phyloP scores from a whole-genome alignment of 2,888 invertebrate species.

The Harmothoe impar region DNA sequence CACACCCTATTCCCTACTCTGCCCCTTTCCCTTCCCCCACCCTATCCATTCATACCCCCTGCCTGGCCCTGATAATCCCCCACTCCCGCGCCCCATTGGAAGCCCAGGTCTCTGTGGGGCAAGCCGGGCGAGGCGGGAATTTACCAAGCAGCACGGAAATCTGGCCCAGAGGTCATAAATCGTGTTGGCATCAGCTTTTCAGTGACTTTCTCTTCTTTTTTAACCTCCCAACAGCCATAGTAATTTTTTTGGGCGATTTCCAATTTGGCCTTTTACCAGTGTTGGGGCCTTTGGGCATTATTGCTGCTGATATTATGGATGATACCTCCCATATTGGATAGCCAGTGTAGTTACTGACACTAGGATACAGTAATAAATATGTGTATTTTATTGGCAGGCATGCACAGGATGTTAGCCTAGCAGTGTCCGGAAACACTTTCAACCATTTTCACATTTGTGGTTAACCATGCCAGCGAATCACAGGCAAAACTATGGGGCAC shows the following conservation, averaged over 20 bases:
- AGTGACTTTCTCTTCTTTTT: neutral
- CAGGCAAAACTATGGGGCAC: neutral
- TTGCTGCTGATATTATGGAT: neutral
- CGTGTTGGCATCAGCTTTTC: neutral
- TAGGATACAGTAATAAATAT: neutral
- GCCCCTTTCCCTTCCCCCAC: too few species aligned
- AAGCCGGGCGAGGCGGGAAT: neutral
- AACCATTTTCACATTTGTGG: slow-evolving; percentile 29
- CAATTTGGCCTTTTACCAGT: slow-evolving; percentile 5
- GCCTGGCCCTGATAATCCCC: too few species aligned
- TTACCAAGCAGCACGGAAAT: neutral
- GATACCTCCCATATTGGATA: too few species aligned
- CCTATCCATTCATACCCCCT: neutral
- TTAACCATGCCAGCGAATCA: neutral
- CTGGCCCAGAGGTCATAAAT: slow-evolving; percentile 26
- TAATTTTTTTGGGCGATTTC: neutral
- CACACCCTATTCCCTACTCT: too few species aligned
- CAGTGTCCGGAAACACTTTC: neutral
- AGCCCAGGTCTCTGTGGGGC: neutral
- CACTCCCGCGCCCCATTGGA: neutral
- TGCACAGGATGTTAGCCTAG: neutral
- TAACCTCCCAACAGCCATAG: neutral
- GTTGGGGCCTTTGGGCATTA: neutral
- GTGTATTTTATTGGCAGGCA: neutral
- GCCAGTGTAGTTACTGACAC: too few species aligned